These are phyloP conservation scores for Trissoscelio sp. DNA, from an alignment of 2,888 invertebrate genomes.

Conservation along the genomic window DNA sequence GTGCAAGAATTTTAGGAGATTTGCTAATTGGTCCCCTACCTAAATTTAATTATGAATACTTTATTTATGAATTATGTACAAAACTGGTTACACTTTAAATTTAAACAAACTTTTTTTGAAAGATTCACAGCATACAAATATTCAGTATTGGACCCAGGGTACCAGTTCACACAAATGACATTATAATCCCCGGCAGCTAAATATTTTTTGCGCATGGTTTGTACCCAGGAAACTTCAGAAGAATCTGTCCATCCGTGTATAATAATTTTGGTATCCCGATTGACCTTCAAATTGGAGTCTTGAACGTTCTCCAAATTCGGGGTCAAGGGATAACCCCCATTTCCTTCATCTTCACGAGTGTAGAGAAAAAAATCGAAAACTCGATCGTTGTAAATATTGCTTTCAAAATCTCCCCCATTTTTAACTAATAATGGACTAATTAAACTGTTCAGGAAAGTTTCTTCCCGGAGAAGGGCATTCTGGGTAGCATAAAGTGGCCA, in stretches of 20 bases:
- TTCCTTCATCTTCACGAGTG: slow-evolving; percentile 72
- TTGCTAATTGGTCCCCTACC: slow-evolving; percentile 78
- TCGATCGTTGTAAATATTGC: slow-evolving; percentile 53
- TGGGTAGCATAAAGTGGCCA: slow-evolving; percentile 14
- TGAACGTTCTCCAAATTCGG: slow-evolving; percentile 69
- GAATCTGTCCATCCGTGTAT: slow-evolving; percentile 84
- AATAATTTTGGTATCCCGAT: slow-evolving; percentile 80
- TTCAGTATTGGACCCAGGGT: slow-evolving; percentile 74
- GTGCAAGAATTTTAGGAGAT: slow-evolving; percentile 79
- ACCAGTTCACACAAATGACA: slow-evolving; percentile 85
- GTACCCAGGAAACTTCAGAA: slow-evolving; percentile 76
- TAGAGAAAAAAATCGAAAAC: slow-evolving; percentile 75
- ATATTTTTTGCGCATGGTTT: slow-evolving; percentile 82
- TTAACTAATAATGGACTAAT: slow-evolving; percentile 54
- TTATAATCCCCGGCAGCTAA: slow-evolving; percentile 83
- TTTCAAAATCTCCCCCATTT: not conserved
- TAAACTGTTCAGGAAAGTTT: slow-evolving; percentile 64
- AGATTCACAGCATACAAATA: slow-evolving; percentile 74
- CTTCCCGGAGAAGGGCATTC: slow-evolving; percentile 56
- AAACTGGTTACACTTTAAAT: too few relatives aligned
- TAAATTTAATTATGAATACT: slow-evolving; percentile 34
- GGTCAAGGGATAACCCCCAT: slow-evolving; percentile 67
- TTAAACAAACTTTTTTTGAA: slow-evolving; percentile 72
- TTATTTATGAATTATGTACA: too few relatives aligned
- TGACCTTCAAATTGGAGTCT: slow-evolving; percentile 70